Percentiles rank a stretch among this genome's conserved stretches.
phyloP scores from a whole-genome alignment of 2,888 invertebrate species.

The Arenicola marina region DNA sequence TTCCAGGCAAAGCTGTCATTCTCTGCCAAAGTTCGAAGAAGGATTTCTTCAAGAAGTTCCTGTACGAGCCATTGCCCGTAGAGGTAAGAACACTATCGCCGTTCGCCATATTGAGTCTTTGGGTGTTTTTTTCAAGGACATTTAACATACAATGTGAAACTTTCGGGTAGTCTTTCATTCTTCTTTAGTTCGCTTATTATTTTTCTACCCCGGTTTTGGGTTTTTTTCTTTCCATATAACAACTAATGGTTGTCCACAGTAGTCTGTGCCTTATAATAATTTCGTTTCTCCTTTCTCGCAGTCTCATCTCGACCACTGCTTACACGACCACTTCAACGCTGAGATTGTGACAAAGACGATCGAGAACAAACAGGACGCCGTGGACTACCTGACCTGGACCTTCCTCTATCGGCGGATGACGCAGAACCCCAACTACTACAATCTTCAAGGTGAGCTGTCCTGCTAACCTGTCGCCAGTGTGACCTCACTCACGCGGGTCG shows the following conservation, averaged over 20 bases:
- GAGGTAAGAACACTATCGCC: slow-evolving; percentile 68
- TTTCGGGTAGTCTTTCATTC: no score
- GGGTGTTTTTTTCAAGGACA: no score
- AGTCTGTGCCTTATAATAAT: no score
- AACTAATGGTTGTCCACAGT: no score
- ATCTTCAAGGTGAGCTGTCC: slow-evolving; percentile 73
- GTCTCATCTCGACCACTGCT: slow-evolving; percentile 95
- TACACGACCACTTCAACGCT: slow-evolving; percentile 99
- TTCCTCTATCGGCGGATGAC: slow-evolving; percentile 95
- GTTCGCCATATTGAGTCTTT: no score
- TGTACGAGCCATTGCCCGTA: slow-evolving; percentile 94
- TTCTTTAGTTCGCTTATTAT: no score
- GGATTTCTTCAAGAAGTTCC: slow-evolving; percentile 97
- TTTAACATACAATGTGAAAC: no score
- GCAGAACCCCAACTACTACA: slow-evolving; percentile 99
- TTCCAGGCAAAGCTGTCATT: slow-evolving; percentile 77
- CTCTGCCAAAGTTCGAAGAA: slow-evolving; percentile 98
- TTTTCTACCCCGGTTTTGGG: no score
- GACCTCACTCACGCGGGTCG: no score
- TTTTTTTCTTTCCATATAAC: no score
- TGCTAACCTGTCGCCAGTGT: background rate
- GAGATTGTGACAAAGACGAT: slow-evolving; percentile 99
- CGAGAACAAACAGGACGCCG: slow-evolving; percentile 99
- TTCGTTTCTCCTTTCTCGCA: no score
- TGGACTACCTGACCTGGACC: slow-evolving; percentile 99